Evolutionary conservation across 2,797 vertebrate species (phyloP), one percentile per base, ranked within the genome.

Genomic region (Benthosema pterotum): DNA sequence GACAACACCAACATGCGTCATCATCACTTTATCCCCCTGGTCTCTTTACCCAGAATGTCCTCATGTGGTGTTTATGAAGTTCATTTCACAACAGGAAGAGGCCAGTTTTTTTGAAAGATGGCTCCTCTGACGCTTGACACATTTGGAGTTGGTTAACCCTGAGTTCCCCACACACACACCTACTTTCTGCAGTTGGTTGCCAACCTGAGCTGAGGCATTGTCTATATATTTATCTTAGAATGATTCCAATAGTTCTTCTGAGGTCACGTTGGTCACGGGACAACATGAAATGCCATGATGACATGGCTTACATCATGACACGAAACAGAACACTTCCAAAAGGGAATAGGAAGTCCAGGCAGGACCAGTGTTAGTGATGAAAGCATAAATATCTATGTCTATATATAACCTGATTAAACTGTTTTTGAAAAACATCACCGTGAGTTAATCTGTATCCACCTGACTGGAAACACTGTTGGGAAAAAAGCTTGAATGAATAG

Each of bases 81-180:
- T 75, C 59, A 63, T 73, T 69, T 72, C 56, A 67, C 46, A 74
- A 72, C 72, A 74, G 66, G 69, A 77, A 67, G 60, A 73, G 48
- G 58, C 63, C 51, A 18, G 47, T 38, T 38, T 14, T 12, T 73
- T 5, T 63, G 45, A 66, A 62, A 51, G 42, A 60, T 57, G 45
- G 3, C 38, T 14, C 19, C 25, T 57, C 8, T 5, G 56, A 45
- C 52, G 43, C 32, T 45, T 8, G 54, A 25, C 32, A 64, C 59
- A 63, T 63, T 67, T 72, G 68, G 32, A 74, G 63, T 59, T 15
- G 45, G 59, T 71, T 25, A 42, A 48, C 42, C 43, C 5, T 2
- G 11, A 57, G 16, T 17, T 17, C 1, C 19, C n/a, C 52, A 53
- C 52, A 17, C 32, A 6, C n/a, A 4, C 11, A 25, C 22, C 5